These are phyloP conservation scores for Scaptomyza montana DNA, from an alignment of 1,140 invertebrate species.

Conservation along the genomic window DNA sequence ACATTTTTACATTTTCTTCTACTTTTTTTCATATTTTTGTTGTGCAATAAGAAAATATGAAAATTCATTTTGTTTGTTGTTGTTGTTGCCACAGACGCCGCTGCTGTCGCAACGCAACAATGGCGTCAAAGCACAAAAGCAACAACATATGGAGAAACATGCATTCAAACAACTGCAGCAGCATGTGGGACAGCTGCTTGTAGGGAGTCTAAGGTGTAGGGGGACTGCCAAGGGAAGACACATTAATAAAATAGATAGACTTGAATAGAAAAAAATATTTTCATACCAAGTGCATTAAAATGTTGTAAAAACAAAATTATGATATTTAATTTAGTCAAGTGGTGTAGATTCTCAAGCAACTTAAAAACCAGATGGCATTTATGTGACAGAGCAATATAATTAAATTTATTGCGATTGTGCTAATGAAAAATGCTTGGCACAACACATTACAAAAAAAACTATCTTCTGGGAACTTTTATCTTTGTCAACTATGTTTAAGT, in stretches of 20 bases:
- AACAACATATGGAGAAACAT: slow-evolving; percentile 40
- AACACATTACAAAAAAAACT: background rate
- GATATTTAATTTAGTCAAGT: slow-evolving; percentile 74
- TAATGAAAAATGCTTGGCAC: slow-evolving; percentile 18
- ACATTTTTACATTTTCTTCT: slow-evolving; percentile 19
- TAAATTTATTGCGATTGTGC: slow-evolving; percentile 34
- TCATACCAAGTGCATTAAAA: slow-evolving; percentile 70
- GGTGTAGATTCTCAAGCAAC: slow-evolving; percentile 12
- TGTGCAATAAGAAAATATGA: slow-evolving; percentile 72
- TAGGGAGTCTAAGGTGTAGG: slow-evolving; percentile 12
- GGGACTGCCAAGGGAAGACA: slow-evolving; percentile 3
- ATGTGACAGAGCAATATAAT: slow-evolving; percentile 33
- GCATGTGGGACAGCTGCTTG: slow-evolving; percentile 65
- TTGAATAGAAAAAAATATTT: slow-evolving; percentile 25
- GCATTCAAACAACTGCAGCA: slow-evolving; percentile 26
- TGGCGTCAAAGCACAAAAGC: slow-evolving; percentile 65
- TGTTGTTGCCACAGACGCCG: slow-evolving; percentile 38
- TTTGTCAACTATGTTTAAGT: too few relatives aligned
- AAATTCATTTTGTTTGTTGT: slow-evolving; percentile 67
- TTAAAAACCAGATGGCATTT: slow-evolving; percentile 54
- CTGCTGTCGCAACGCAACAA: slow-evolving; percentile 53
- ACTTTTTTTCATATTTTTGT: slow-evolving; percentile 14
- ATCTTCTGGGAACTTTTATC: too few relatives aligned
- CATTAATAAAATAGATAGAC: slow-evolving; percentile 46
- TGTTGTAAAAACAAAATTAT: slow-evolving; percentile 67